A percentile compares a stretch with the other conserved stretches of the same genome.
phyloP scores from a whole-genome alignment of 2,797 vertebrate genomes.

The Acipenser ruthenus region DNA sequence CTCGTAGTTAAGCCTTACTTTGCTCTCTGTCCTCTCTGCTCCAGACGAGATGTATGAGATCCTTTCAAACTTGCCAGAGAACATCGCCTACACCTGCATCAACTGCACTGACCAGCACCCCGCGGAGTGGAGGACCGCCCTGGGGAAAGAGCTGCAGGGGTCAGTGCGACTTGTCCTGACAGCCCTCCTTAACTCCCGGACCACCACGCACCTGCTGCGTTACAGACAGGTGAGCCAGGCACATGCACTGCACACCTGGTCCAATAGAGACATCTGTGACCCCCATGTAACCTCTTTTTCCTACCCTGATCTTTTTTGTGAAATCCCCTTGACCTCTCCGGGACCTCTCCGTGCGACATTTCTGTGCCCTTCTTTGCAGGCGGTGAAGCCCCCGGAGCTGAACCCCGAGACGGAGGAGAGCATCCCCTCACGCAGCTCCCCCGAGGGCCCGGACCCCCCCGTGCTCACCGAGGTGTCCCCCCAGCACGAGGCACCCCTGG shows the following conservation, averaged over 20 bases:
- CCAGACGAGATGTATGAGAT: conserved; percentile 97
- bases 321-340: background rate
- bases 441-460: conserved; percentile 91
- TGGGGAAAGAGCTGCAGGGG: conserved; percentile 82
- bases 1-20: background rate
- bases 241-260: background rate
- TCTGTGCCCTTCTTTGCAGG: conserved; percentile 42
- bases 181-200: conserved; percentile 86
- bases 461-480: conserved; percentile 83
- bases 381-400: conserved; percentile 90
- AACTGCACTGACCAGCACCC: conserved; percentile 85
- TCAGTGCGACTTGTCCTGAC: conserved; percentile 82
- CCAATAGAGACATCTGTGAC: too few relatives aligned
- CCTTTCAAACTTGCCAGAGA: conserved; percentile 85
- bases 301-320: too few relatives aligned
- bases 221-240: conserved; percentile 75
- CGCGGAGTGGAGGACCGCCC: conserved; percentile 79
- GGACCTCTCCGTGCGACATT: background rate
- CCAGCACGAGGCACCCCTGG: conserved; percentile 76
- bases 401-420: conserved; percentile 96
- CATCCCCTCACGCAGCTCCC: conserved; percentile 87
- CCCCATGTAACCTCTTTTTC: background rate
- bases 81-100: conserved; percentile 81
- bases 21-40: conserved; percentile 12
- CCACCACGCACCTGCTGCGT: conserved; percentile 86